phyloP scores from a whole-genome alignment of 1,140 invertebrate genomes.

The Drosophila pectinifera region DNA sequence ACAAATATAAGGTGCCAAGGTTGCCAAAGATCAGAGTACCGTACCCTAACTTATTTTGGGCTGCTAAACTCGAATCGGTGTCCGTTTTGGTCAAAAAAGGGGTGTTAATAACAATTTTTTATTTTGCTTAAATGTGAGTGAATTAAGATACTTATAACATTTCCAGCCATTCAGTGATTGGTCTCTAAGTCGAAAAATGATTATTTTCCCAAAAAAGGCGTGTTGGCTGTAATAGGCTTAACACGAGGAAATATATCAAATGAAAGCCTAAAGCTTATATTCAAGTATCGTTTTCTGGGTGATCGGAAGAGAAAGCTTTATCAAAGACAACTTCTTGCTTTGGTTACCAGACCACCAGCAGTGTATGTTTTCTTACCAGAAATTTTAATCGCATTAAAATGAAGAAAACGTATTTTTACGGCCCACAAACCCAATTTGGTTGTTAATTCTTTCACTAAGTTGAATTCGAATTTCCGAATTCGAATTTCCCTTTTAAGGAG shows the following conservation, averaged over 20 bases:
- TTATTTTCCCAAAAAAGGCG: too few relatives aligned
- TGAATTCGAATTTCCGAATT: background rate
- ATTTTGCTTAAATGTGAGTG: too few relatives aligned
- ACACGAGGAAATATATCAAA: too few relatives aligned
- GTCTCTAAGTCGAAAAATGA: too few relatives aligned
- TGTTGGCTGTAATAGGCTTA: too few relatives aligned
- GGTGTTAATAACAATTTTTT: too few relatives aligned
- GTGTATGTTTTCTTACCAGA: background rate
- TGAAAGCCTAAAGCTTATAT: background rate
- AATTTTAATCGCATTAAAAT: slow-evolving; percentile 3
- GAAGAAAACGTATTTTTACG: background rate
- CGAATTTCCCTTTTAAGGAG: background rate
- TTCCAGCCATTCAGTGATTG: too few relatives aligned
- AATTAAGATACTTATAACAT: too few relatives aligned
- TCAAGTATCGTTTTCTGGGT: background rate
- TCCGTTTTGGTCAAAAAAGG: too few relatives aligned
- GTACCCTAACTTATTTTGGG: too few relatives aligned
- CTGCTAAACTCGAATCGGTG: too few relatives aligned
- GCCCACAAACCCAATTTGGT: background rate
- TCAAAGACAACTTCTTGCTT: background rate
- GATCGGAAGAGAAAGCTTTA: background rate
- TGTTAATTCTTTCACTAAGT: background rate
- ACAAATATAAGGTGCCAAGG: slow-evolving; percentile 12
- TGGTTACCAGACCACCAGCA: background rate
- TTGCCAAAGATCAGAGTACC: background rate